These are phyloP conservation scores for Decapterus maruadsi DNA, from an alignment of 2,797 vertebrate species.

Conservation along the genomic window DNA sequence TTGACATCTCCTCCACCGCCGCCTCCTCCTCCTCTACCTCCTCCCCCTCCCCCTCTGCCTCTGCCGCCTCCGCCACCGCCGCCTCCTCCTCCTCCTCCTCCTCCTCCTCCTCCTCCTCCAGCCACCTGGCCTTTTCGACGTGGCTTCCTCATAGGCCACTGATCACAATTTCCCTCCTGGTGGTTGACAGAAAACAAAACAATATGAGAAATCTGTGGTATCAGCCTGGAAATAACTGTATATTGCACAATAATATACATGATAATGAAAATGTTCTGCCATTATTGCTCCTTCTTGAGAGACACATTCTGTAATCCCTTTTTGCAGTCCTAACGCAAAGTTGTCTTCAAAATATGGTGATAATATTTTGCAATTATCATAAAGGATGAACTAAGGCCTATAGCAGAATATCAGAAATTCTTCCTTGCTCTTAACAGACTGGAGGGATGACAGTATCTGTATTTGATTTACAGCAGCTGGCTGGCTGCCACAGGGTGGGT, in stretches of 20 bases:
- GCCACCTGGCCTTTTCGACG: conserved; percentile 89
- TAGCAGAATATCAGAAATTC: neutral
- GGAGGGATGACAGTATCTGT: neutral
- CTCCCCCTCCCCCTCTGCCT: conserved; percentile 20
- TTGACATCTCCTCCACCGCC: conserved; percentile 69
- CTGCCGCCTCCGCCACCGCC: too few relatives aligned
- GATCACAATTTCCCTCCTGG: conserved; percentile 72
- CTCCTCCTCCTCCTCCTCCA: conserved; percentile 76
- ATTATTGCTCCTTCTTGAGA: neutral
- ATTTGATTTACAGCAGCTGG: neutral
- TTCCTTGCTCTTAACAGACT: neutral
- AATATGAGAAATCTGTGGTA: conserved; percentile 27
- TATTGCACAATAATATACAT: neutral
- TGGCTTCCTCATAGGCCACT: conserved; percentile 94
- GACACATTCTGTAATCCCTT: neutral
- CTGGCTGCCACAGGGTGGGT: neutral
- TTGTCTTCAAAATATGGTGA: neutral
- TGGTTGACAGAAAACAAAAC: conserved; percentile 34
- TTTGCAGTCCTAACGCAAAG: neutral
- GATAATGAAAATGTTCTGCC: neutral
- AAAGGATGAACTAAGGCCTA: neutral
- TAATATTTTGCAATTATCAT: neutral
- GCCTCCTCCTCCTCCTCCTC: conserved; percentile 69
- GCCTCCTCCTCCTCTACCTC: neutral
- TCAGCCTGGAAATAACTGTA: neutral